Conservation (phyloP, 2,113 vertebrate genomes). For the Megalops atlanticus region DNA sequence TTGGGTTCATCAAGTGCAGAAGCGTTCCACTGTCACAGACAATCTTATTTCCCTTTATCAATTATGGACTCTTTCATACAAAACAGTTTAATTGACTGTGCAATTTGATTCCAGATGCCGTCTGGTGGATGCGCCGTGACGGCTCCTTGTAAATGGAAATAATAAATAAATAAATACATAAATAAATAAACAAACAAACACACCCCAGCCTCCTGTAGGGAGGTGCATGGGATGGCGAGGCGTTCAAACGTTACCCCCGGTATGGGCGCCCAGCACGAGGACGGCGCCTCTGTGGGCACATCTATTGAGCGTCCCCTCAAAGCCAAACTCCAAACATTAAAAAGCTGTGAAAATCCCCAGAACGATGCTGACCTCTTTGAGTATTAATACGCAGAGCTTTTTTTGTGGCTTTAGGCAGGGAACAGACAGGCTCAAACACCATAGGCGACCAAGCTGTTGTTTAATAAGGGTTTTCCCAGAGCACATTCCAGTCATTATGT, state of each 20-base stretch:
- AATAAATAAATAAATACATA: too few relatives aligned
- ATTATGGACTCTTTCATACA: constrained; percentile 65
- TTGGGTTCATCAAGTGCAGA: constrained; percentile 32
- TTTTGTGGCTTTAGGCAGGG: background rate
- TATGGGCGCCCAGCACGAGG: background rate
- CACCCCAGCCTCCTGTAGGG: background rate
- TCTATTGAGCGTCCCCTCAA: background rate
- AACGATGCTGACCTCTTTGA: background rate
- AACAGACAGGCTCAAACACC: background rate
- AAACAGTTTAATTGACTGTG: constrained; percentile 54
- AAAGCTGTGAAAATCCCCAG: background rate
- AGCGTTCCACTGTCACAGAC: constrained; percentile 47
- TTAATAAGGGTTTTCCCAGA: background rate
- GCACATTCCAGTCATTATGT: constrained; percentile 7
- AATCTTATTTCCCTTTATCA: constrained; percentile 55
- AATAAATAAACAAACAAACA: too few relatives aligned
- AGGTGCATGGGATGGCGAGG: background rate
- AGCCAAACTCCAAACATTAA: background rate
- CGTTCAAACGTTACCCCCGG: background rate
- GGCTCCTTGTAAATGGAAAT: background rate
- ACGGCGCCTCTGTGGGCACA: background rate
- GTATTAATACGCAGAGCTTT: background rate
- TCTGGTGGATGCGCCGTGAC: constrained; percentile 32
- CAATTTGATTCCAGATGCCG: constrained; percentile 57
- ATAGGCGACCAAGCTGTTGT: background rate